Conservation (phyloP, 2,797 vertebrate species). For the Malurus splendens region DNA sequence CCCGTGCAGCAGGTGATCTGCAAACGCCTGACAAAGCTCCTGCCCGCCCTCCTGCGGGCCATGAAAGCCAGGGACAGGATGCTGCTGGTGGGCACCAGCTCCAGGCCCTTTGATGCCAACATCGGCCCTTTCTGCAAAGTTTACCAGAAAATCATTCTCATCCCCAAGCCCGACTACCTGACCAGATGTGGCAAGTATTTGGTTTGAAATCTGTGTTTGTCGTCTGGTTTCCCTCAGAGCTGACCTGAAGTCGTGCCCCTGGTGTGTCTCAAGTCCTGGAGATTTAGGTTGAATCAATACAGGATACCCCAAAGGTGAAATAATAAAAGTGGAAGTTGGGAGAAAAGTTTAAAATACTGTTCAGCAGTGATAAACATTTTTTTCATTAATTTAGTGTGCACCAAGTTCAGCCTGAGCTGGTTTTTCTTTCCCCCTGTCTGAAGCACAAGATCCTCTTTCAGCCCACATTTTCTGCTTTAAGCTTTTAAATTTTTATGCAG, state of each 20-base stretch:
- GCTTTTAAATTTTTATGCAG: neutral
- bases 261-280: fast-evolving
- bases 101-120: conserved; percentile 77
- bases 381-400: neutral
- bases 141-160: conserved; percentile 80
- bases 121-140: conserved; percentile 73
- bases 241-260: fast-evolving
- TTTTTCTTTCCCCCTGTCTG: neutral
- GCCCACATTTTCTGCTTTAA: neutral
- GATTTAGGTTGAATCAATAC: neutral
- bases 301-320: neutral
- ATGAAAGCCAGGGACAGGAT: conserved; percentile 77
- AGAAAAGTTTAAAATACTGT: neutral
- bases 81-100: conserved; percentile 78
- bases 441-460: neutral
- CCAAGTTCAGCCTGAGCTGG: neutral
- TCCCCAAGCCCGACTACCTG: conserved; percentile 81
- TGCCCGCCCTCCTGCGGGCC: conserved; percentile 74
- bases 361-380: neutral
- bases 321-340: neutral
- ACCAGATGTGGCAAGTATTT: conserved; percentile 76
- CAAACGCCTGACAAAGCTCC: conserved; percentile 73
- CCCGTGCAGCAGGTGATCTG: conserved; percentile 64
- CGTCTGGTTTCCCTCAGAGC: neutral
- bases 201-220: neutral